These are phyloP conservation scores for Drosophila melanosoma DNA, from an alignment of 2,888 invertebrate genomes.

Conservation along the genomic window DNA sequence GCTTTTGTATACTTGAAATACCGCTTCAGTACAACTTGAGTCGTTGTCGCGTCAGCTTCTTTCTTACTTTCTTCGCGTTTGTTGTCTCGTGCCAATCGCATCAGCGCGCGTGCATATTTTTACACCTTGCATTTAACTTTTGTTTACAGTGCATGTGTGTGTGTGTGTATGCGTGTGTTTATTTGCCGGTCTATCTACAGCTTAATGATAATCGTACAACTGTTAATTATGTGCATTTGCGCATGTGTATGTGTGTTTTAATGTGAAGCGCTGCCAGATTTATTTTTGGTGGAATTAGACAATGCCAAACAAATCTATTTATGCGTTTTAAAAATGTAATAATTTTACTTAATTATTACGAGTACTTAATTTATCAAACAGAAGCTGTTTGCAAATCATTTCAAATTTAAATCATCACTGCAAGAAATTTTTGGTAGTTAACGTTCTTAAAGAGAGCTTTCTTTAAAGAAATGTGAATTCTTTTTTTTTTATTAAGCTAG, in stretches of 20 bases:
- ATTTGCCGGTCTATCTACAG: slow-evolving; percentile 48
- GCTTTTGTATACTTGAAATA: slow-evolving; percentile 79
- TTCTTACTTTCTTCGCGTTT: slow-evolving; percentile 9
- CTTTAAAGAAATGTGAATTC: neutral
- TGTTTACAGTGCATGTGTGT: slow-evolving; percentile 58
- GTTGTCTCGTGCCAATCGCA: slow-evolving; percentile 18
- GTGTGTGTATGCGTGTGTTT: slow-evolving; percentile 25
- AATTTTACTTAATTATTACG: neutral
- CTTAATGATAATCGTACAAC: slow-evolving; percentile 68
- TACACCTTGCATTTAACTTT: slow-evolving; percentile 58
- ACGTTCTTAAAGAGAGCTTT: neutral
- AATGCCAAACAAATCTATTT: slow-evolving; percentile 5
- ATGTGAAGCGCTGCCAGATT: slow-evolving; percentile 21
- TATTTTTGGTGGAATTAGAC: slow-evolving; percentile 10
- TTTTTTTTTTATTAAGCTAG: neutral
- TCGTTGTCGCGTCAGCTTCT: slow-evolving; percentile 66
- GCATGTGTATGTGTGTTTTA: slow-evolving; percentile 15
- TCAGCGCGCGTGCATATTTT: slow-evolving; percentile 40
- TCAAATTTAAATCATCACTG: neutral
- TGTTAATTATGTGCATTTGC: slow-evolving; percentile 25
- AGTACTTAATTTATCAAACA: slow-evolving; percentile 43
- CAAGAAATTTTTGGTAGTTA: neutral
- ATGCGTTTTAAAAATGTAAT: slow-evolving; percentile 1
- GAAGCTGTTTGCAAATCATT: slow-evolving; percentile 12
- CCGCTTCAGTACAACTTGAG: slow-evolving; percentile 76